Conservation (phyloP, 2,888 invertebrate genomes). For the Drosophila tanythrix region DNA sequence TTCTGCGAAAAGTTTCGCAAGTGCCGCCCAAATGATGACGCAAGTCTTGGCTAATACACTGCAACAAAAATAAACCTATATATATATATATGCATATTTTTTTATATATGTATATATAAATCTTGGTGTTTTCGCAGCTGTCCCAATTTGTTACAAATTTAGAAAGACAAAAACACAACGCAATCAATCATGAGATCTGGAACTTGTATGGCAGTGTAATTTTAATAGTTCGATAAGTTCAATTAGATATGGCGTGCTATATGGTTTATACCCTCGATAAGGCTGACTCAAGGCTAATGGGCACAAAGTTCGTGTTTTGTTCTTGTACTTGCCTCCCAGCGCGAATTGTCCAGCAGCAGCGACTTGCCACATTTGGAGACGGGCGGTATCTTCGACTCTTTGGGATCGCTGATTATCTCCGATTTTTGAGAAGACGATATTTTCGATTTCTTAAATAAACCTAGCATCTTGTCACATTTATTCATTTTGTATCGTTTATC, state of each 20-base stretch:
- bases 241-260: conserved; percentile 16
- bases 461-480: conserved; percentile 68
- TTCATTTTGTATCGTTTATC: conserved; percentile 5
- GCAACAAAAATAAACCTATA: conserved; percentile 2
- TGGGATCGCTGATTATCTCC: conserved; percentile 82
- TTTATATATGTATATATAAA: background rate
- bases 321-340: conserved; percentile 84
- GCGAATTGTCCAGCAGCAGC: conserved; percentile 82
- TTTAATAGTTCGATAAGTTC: conserved; percentile 17
- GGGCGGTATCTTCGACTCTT: conserved; percentile 71
- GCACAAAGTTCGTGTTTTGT: conserved; percentile 19
- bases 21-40: conserved; percentile 34
- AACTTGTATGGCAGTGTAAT: conserved; percentile 10
- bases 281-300: conserved; percentile 13
- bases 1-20: conserved; percentile 11
- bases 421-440: conserved; percentile 71
- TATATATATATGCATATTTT: background rate
- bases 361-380: conserved; percentile 83
- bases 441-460: conserved; percentile 79
- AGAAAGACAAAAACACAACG: background rate
- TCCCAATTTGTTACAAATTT: background rate
- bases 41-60: conserved; percentile 17
- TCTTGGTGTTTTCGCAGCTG: background rate
- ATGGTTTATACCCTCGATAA: conserved; percentile 8
- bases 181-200: conserved; percentile 7